Conservation (phyloP, 2,113 vertebrate species). For the Dasyprocta punctata region DNA sequence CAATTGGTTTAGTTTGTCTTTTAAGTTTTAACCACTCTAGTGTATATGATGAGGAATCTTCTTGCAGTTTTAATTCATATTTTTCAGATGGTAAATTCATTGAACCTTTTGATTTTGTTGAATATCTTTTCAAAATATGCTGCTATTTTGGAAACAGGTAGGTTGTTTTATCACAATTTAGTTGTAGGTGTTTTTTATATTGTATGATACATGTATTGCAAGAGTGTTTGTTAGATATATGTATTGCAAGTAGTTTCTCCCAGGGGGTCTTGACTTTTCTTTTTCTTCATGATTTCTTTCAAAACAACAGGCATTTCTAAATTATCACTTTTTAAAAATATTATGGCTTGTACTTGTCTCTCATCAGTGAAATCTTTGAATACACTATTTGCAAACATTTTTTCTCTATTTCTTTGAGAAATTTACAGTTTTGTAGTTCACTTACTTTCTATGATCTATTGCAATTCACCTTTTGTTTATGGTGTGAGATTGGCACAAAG, state of each 20-base stretch:
- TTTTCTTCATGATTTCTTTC: neutral
- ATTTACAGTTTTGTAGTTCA: neutral
- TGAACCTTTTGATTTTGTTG: neutral
- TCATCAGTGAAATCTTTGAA: neutral
- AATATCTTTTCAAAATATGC: neutral
- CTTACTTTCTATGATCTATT: neutral
- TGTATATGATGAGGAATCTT: rapidly evolving
- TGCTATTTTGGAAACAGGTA: neutral
- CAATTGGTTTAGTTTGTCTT: neutral
- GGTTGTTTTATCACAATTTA: neutral
- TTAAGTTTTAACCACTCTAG: neutral
- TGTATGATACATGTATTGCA: too few species aligned
- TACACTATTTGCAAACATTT: neutral
- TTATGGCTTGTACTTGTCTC: neutral
- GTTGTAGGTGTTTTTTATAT: neutral
- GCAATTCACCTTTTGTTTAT: neutral
- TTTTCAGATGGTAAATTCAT: neutral
- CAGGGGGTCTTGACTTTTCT: neutral
- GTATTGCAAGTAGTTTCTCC: neutral
- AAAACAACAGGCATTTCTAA: neutral
- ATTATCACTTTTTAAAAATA: neutral
- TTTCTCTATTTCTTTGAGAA: neutral
- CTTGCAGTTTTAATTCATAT: neutral
- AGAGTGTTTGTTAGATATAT: neutral
- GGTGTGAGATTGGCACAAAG: neutral